phyloP scores from a whole-genome alignment of 1,140 invertebrate species.

The Anastrepha ludens region DNA sequence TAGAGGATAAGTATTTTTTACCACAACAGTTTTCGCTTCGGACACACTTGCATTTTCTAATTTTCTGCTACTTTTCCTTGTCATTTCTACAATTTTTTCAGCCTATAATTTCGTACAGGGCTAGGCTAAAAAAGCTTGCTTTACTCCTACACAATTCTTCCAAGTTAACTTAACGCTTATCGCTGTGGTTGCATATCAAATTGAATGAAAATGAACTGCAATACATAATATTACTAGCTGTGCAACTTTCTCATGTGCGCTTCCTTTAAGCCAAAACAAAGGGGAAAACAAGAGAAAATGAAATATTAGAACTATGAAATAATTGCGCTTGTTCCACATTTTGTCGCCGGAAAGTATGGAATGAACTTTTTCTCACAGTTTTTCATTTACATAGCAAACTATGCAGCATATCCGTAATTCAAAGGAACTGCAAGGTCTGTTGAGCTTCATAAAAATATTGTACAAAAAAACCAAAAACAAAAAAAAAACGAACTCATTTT shows the following conservation, averaged over 20 bases:
- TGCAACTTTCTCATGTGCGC: background rate
- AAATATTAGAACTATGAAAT: background rate
- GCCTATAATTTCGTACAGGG: no score
- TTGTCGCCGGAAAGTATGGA: constrained; percentile 45
- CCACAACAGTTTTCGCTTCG: no score
- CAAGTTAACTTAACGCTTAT: background rate
- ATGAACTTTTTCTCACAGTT: constrained; percentile 37
- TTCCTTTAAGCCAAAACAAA: background rate
- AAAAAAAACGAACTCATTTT: background rate
- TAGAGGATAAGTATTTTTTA: no score
- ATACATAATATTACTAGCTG: background rate
- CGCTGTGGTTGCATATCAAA: background rate
- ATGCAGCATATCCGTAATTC: background rate
- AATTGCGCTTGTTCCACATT: constrained; percentile 45
- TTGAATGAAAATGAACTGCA: background rate
- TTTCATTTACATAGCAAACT: background rate
- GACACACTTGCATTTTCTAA: no score
- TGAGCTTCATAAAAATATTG: background rate
- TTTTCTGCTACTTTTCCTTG: no score
- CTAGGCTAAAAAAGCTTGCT: no score
- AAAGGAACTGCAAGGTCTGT: background rate
- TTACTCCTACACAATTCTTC: background rate
- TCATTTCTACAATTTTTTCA: no score
- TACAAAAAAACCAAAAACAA: background rate
- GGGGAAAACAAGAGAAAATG: background rate